Evolutionary conservation across 2,888 invertebrate genomes (phyloP).

Genomic region (Dione vanillae): DNA sequence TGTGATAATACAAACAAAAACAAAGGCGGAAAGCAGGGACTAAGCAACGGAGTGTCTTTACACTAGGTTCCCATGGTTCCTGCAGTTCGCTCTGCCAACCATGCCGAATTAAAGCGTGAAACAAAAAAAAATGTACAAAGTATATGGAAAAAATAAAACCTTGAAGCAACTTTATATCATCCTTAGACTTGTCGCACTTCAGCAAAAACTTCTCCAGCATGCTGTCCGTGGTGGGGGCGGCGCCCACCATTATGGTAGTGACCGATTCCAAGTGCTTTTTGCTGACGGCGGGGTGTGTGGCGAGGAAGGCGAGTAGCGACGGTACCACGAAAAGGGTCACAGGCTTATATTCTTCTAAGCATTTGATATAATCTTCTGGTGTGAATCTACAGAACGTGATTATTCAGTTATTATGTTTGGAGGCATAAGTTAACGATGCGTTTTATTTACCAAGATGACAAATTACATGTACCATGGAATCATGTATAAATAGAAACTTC

Average conservation of each 20-base stretch:
- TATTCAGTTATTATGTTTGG: too few relatives aligned
- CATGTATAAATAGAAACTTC: too few relatives aligned
- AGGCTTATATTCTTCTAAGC: constrained; percentile 85
- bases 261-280: constrained; percentile 87
- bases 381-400: constrained; percentile 83
- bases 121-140: too few relatives aligned
- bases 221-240: constrained; percentile 88
- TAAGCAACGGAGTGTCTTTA: too few relatives aligned
- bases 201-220: constrained; percentile 86
- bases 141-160: constrained; percentile 60
- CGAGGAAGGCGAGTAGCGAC: constrained; percentile 89
- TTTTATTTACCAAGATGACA: neutral
- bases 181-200: constrained; percentile 82
- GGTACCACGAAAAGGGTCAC: constrained; percentile 89
- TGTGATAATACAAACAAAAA: too few relatives aligned
- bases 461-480: too few relatives aligned
- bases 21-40: too few relatives aligned
- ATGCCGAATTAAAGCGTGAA: too few relatives aligned
- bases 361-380: constrained; percentile 88
- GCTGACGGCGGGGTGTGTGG: constrained; percentile 88
- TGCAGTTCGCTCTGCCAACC: too few relatives aligned
- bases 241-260: constrained; percentile 87
- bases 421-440: neutral
- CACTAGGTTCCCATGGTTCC: too few relatives aligned
- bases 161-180: constrained; percentile 76